phyloP scores from a whole-genome alignment of 2,113 vertebrate genomes.

The Microtus montanus region DNA sequence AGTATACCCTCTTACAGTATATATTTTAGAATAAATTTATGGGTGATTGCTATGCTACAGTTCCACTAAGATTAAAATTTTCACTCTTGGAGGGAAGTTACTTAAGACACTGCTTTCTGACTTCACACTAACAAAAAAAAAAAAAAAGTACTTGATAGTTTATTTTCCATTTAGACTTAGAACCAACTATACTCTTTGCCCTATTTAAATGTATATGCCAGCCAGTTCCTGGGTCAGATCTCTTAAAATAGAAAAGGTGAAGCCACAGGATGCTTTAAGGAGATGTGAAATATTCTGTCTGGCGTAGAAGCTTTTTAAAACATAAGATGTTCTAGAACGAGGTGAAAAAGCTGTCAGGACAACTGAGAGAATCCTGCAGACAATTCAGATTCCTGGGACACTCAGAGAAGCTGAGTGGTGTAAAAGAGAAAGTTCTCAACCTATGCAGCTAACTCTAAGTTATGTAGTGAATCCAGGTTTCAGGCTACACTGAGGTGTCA shows the following conservation, averaged over 20 bases:
- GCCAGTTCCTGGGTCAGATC: background rate
- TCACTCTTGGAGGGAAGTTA: background rate
- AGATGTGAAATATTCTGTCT: background rate
- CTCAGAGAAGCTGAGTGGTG: background rate
- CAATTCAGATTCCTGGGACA: no score
- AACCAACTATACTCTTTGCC: background rate
- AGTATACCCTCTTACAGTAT: background rate
- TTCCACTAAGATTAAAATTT: no score
- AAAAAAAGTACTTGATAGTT: background rate
- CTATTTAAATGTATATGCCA: slow-evolving; percentile 4
- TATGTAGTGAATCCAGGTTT: background rate
- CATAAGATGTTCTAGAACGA: background rate
- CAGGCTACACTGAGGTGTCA: background rate
- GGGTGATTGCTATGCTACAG: background rate
- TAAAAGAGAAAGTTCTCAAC: background rate
- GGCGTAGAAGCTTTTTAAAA: background rate
- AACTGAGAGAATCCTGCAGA: background rate
- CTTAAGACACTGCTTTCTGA: background rate
- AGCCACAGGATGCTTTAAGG: background rate
- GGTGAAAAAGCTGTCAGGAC: background rate
- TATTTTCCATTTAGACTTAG: background rate
- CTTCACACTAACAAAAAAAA: background rate
- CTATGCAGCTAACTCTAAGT: background rate
- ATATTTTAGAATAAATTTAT: background rate
- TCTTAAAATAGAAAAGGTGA: background rate